Evolutionary conservation across 1,140 invertebrate genomes (phyloP).

Genomic region (Cydia pomonella): DNA sequence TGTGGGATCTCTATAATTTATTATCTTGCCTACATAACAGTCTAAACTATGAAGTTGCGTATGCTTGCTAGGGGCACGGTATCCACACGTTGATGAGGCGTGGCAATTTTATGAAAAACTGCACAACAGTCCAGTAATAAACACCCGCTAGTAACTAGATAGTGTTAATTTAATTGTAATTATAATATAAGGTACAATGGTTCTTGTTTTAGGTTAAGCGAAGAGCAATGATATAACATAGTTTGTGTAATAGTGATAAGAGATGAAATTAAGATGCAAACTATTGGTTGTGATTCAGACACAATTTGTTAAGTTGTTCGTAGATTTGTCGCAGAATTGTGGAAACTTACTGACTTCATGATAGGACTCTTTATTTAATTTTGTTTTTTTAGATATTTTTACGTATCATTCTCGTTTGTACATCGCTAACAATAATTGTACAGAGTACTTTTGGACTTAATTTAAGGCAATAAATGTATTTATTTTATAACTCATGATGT

Average conservation of each 20-base stretch:
- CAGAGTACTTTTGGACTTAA: slow-evolving; percentile 80
- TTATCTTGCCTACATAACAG: slow-evolving; percentile 3
- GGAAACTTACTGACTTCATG: slow-evolving; percentile 70
- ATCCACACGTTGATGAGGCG: slow-evolving; percentile 41
- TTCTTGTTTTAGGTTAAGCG: slow-evolving; percentile 79
- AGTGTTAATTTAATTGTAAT: slow-evolving; percentile 79
- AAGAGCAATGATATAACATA: slow-evolving; percentile 80
- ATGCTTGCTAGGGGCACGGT: slow-evolving; percentile 10
- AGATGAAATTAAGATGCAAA: slow-evolving; percentile 80
- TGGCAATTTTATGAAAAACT: slow-evolving; percentile 60
- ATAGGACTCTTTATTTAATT: slow-evolving; percentile 67
- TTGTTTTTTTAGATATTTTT: slow-evolving; percentile 73
- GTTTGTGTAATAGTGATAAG: slow-evolving; percentile 79
- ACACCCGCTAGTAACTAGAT: slow-evolving; percentile 78
- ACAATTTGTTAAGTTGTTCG: slow-evolving; percentile 80
- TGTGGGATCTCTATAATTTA: neutral
- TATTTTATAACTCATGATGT: slow-evolving; percentile 81
- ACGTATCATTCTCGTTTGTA: slow-evolving; percentile 78
- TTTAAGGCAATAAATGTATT: slow-evolving; percentile 81
- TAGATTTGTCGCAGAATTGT: slow-evolving; percentile 71
- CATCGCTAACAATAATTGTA: slow-evolving; percentile 80
- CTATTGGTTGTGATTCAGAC: slow-evolving; percentile 80
- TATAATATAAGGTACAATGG: slow-evolving; percentile 78
- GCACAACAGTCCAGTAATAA: slow-evolving; percentile 72
- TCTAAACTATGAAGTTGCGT: neutral